These are phyloP conservation scores for Bilobella aurantiaca DNA, from an alignment of 1,140 invertebrate genomes.

Conservation along the genomic window DNA sequence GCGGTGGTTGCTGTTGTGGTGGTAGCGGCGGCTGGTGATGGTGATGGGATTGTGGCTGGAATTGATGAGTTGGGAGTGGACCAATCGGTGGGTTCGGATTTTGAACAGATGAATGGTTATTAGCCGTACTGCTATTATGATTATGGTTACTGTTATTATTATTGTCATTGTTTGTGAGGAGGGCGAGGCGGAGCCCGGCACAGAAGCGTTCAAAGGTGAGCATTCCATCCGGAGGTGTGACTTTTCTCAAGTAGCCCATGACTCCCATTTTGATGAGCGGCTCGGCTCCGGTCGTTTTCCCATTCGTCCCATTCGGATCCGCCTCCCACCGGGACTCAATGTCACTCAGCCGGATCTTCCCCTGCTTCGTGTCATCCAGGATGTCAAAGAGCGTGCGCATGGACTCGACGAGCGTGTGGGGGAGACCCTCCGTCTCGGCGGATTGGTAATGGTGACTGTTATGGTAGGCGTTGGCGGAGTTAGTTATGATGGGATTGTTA, in stretches of 20 bases:
- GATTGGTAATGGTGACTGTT: background rate
- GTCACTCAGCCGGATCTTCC: conserved; percentile 51
- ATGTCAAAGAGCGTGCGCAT: conserved; percentile 88
- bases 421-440: conserved; percentile 48
- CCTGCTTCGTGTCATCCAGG: conserved; percentile 78
- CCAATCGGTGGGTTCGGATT: too few species aligned
- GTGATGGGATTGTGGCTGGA: too few species aligned
- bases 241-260: conserved; percentile 72
- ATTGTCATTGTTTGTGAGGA: conserved; percentile 62
- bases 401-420: conserved; percentile 78
- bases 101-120: too few species aligned
- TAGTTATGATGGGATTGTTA: too few species aligned
- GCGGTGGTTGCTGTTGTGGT: too few species aligned
- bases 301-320: conserved; percentile 17
- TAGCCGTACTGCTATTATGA: too few species aligned
- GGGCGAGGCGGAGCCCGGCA: conserved; percentile 72
- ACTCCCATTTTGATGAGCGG: conserved; percentile 50
- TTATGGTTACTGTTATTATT: too few species aligned
- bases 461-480: too few species aligned
- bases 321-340: conserved; percentile 33
- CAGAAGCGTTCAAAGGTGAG: conserved; percentile 68
- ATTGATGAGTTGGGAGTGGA: too few species aligned
- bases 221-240: conserved; percentile 73
- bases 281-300: conserved; percentile 32
- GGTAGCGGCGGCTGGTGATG: too few species aligned